Evolutionary conservation across 2,888 invertebrate species (phyloP).

Genomic region (Stenchaetothrips biformis): DNA sequence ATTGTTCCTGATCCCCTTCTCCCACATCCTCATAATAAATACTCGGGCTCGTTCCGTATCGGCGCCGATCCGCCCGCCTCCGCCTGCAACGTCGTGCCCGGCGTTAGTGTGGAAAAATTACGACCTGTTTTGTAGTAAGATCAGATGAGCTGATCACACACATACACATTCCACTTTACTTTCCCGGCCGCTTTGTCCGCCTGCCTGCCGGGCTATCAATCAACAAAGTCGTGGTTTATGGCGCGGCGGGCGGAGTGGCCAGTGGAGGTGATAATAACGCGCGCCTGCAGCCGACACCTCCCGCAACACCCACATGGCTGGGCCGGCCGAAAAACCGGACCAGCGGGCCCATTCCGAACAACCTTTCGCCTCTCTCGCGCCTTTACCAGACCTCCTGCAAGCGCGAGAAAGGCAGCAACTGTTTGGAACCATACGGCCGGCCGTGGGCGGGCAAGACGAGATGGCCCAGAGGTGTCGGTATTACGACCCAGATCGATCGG

Average conservation of each 20-base stretch:
- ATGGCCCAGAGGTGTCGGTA: too few species aligned
- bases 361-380: too few species aligned
- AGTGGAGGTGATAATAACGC: not conserved
- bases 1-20: too few species aligned
- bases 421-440: too few species aligned
- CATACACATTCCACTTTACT: not conserved
- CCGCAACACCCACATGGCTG: not conserved
- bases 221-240: not conserved
- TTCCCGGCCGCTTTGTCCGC: not conserved
- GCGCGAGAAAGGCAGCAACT: too few species aligned
- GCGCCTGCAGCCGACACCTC: not conserved
- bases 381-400: too few species aligned
- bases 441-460: too few species aligned
- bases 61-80: not conserved
- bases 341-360: not conserved
- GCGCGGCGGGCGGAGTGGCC: not conserved
- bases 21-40: too few species aligned
- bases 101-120: conserved; percentile 15
- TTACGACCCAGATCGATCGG: too few species aligned
- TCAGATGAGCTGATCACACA: not conserved
- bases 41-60: not conserved
- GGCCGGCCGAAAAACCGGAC: not conserved
- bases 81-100: not conserved
- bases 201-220: not conserved
- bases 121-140: conserved; percentile 23